Percentiles rank a stretch among this genome's conserved stretches.
These are phyloP conservation scores for Ostrea edulis DNA, from an alignment of 1,140 invertebrate species.

Conservation along the genomic window DNA sequence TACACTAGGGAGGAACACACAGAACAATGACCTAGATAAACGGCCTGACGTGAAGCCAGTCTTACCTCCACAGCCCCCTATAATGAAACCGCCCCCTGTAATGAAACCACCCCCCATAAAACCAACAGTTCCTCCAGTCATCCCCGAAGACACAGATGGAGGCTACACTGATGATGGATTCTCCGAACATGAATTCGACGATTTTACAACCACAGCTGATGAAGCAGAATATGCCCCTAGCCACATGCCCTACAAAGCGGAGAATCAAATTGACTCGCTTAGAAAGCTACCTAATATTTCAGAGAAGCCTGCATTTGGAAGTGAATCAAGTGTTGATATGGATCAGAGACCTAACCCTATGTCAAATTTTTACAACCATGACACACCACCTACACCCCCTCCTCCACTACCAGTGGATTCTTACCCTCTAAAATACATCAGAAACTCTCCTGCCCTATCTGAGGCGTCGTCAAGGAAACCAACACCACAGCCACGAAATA, in stretches of 20 bases:
- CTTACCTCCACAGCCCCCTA: background rate
- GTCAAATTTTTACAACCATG: constrained; percentile 67
- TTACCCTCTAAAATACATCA: constrained; percentile 37
- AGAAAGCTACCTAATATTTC: constrained; percentile 57
- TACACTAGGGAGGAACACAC: constrained; percentile 25
- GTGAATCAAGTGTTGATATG: constrained; percentile 57
- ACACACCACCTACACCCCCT: constrained; percentile 57
- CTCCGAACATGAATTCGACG: constrained; percentile 63
- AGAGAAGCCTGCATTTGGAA: constrained; percentile 52
- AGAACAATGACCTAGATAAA: background rate
- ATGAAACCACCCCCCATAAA: constrained; percentile 42
- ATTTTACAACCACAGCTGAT: constrained; percentile 50
- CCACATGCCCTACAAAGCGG: constrained; percentile 46
- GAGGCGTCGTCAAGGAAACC: constrained; percentile 34
- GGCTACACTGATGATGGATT: constrained; percentile 61
- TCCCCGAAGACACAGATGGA: constrained; percentile 55
- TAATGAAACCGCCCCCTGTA: constrained; percentile 30
- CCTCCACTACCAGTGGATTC: constrained; percentile 56
- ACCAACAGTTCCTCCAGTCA: background rate
- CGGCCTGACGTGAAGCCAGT: background rate
- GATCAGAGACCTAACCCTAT: constrained; percentile 55
- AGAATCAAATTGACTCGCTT: constrained; percentile 63
- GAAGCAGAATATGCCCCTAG: constrained; percentile 60
- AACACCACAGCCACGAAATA: constrained; percentile 51
- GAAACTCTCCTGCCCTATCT: constrained; percentile 15